Evolutionary conservation across 2,888 invertebrate species (phyloP).

Genomic region (Machimus rusticus): DNA sequence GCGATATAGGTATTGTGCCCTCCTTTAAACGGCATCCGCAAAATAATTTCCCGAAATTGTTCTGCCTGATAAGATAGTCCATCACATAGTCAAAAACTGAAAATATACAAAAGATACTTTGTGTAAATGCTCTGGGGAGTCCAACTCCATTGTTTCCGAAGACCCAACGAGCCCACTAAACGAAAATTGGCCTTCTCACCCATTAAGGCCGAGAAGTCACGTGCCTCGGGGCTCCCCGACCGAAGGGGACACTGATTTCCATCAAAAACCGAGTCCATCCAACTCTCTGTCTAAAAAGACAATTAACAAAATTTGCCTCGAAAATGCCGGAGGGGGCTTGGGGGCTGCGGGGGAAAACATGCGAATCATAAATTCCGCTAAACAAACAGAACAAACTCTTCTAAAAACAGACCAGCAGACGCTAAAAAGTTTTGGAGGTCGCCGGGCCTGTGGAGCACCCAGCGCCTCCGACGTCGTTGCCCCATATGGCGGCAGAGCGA

Average conservation of each 20-base stretch:
- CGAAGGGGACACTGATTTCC: neutral
- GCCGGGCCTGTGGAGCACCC: neutral
- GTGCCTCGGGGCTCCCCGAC: neutral
- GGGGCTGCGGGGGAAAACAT: neutral
- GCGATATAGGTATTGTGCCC: neutral
- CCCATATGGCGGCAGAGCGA: neutral
- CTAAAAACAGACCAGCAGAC: neutral
- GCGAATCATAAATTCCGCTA: neutral
- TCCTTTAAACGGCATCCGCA: neutral
- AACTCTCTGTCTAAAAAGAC: neutral
- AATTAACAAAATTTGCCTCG: neutral
- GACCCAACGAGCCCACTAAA: neutral
- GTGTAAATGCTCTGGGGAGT: neutral
- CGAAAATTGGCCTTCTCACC: neutral
- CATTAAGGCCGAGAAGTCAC: neutral
- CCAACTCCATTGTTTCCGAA: neutral
- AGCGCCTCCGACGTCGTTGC: neutral
- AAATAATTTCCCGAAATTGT: neutral
- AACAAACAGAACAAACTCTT: neutral
- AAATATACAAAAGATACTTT: neutral
- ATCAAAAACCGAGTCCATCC: neutral
- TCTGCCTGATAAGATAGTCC: neutral
- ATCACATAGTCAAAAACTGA: neutral
- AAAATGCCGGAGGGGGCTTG: neutral
- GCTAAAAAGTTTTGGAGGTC: neutral